Evolutionary conservation across 2,113 vertebrate genomes (phyloP).

Genomic region (Nothocercus nigrocapillus): DNA sequence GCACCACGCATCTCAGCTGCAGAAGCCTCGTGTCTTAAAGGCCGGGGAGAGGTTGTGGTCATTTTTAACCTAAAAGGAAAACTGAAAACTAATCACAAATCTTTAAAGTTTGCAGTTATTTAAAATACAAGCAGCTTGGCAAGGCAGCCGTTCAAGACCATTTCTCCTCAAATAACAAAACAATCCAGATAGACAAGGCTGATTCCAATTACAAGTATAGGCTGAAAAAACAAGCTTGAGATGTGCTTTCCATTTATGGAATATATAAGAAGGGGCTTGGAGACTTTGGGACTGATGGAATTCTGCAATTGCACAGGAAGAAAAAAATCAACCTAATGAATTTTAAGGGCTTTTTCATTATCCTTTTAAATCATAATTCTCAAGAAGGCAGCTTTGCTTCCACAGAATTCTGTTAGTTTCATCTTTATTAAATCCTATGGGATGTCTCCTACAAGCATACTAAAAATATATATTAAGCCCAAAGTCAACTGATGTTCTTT

Average conservation of each 20-base stretch:
- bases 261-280: background rate
- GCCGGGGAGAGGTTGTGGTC: background rate
- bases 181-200: background rate
- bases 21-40: background rate
- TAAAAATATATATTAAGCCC: background rate
- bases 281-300: background rate
- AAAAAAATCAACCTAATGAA: background rate
- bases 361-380: background rate
- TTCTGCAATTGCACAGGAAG: background rate
- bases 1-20: background rate
- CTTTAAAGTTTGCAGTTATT: background rate
- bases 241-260: background rate
- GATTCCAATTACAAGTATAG: background rate
- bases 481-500: constrained; percentile 22
- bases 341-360: background rate
- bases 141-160: background rate
- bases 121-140: background rate
- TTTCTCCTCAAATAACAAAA: background rate
- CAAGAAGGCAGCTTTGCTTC: background rate
- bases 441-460: constrained; percentile 22
- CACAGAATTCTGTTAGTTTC: constrained; percentile 14
- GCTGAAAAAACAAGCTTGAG: background rate
- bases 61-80: background rate
- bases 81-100: background rate
- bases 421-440: background rate